Conservation (phyloP, 2,888 invertebrate species). For the Hypomecis punctinalis region DNA sequence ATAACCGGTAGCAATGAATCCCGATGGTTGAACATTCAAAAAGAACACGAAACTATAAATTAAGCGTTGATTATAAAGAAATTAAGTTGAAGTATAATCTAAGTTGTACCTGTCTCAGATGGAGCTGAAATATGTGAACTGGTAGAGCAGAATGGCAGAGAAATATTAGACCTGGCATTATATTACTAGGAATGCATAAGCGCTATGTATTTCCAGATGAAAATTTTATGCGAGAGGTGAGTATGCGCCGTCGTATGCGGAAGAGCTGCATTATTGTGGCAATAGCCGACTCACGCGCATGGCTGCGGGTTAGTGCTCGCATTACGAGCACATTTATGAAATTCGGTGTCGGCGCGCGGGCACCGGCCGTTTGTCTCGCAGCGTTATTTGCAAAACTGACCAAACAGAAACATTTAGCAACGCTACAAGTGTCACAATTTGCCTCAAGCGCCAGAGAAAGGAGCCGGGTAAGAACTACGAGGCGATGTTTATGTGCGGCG, state of each 20-base stretch:
- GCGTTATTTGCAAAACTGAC: conserved; percentile 3
- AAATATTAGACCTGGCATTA: conserved; percentile 13
- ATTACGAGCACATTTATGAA: conserved; percentile 31
- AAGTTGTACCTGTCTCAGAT: no score
- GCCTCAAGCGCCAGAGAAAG: conserved; percentile 24
- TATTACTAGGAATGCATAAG: conserved; percentile 4
- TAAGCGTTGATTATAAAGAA: no score
- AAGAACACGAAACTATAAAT: no score
- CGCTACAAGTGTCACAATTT: conserved; percentile 13
- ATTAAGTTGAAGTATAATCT: no score
- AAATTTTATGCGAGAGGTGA: background rate
- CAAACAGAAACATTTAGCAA: background rate
- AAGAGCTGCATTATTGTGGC: conserved; percentile 21
- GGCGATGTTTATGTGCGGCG: conserved; percentile 51
- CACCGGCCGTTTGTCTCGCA: background rate
- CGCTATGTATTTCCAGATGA: conserved; percentile 4
- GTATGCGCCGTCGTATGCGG: conserved; percentile 25
- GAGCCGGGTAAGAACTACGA: conserved; percentile 39
- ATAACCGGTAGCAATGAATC: no score
- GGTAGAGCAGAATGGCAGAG: conserved; percentile 11
- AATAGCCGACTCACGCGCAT: conserved; percentile 16
- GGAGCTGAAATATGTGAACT: no score
- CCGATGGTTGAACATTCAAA: no score
- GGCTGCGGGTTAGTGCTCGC: conserved; percentile 31
- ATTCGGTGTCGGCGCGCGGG: conserved; percentile 4